phyloP scores from a whole-genome alignment of 2,113 vertebrate species.

The Cinclus cinclus region DNA sequence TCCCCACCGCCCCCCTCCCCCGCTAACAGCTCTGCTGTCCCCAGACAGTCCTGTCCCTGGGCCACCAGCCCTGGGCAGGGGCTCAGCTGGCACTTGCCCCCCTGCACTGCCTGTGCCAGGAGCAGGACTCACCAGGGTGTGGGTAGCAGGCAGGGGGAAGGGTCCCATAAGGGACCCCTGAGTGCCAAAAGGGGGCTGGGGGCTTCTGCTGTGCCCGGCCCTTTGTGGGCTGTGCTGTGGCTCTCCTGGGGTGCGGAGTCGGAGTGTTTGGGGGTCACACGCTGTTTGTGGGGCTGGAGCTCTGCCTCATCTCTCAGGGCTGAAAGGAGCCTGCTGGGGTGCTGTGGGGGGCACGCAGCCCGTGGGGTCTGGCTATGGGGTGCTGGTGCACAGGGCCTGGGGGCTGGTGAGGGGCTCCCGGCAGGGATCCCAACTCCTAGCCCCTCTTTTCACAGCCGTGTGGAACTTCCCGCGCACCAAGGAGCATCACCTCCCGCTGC shows the following conservation, averaged over 20 bases:
- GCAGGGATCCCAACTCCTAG: neutral
- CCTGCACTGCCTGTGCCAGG: fast-evolving
- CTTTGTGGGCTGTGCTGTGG: fast-evolving
- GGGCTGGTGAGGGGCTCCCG: neutral
- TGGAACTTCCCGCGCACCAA: constrained; percentile 52
- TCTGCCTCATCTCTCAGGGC: fast-evolving
- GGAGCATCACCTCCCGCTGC: constrained; percentile 59
- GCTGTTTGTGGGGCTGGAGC: too few species aligned
- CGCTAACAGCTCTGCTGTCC: neutral
- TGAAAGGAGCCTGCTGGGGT: fast-evolving
- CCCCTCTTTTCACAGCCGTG: neutral
- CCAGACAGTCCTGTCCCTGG: neutral
- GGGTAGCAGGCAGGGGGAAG: neutral
- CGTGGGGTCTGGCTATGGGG: fast-evolving
- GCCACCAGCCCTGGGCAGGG: neutral
- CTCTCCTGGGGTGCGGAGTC: neutral
- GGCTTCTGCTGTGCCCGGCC: fast-evolving
- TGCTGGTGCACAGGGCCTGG: neutral
- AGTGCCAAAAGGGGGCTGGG: neutral
- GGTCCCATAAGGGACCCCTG: too few species aligned
- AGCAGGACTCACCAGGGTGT: neutral
- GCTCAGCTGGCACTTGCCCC: neutral
- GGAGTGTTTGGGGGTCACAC: fast-evolving
- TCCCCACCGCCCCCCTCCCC: fast-evolving
- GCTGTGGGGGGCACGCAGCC: neutral